Conservation (phyloP, 2,888 invertebrate species). For the Dinocampus coccinellae region DNA sequence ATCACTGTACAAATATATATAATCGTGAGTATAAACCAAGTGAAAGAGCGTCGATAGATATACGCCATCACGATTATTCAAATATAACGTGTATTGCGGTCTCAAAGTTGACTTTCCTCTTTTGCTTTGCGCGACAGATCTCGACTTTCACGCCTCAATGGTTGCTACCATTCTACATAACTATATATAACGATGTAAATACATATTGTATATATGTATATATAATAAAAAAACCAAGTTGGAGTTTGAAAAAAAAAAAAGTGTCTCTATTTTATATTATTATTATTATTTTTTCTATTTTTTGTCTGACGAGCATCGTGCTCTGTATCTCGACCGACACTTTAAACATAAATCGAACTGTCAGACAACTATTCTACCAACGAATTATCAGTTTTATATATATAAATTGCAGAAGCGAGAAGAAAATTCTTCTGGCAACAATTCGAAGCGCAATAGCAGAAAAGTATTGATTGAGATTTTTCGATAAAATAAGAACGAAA, state of each 20-base stretch:
- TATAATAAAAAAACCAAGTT: not conserved
- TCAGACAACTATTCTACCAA: constrained; percentile 2
- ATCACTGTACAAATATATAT: too few relatives aligned
- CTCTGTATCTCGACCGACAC: not conserved
- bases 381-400: constrained; percentile 1
- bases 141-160: constrained; percentile 21
- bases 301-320: not conserved
- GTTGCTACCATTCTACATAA: not conserved
- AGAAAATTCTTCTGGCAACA: not conserved
- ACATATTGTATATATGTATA: not conserved
- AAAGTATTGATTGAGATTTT: not conserved
- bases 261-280: not conserved
- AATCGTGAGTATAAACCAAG: constrained; percentile 30
- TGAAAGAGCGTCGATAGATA: constrained; percentile 14
- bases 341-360: constrained; percentile 5
- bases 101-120: constrained; percentile 4
- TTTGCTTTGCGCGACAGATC: constrained; percentile 18
- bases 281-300: not conserved
- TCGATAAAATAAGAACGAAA: not conserved
- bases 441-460: not conserved
- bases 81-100: constrained; percentile 25
- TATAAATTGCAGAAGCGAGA: not conserved
- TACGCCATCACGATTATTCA: constrained; percentile 30
- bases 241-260: not conserved
- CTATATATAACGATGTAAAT: not conserved